Evolutionary conservation across 1,140 invertebrate genomes (phyloP).

Genomic region (Drosophila ohnishii): DNA sequence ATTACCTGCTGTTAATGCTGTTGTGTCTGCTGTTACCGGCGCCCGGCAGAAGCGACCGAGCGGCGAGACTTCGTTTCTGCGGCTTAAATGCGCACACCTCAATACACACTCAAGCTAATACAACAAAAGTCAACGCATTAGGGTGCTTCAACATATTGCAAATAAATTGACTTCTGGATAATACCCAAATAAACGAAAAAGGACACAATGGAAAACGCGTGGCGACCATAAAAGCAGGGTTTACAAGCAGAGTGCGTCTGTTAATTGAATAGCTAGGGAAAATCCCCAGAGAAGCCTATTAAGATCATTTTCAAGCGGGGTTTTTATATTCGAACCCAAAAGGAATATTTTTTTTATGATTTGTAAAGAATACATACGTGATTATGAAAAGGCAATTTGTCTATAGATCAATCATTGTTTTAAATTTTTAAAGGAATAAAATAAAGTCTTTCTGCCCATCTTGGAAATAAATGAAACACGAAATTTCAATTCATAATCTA

Average conservation of each 20-base stretch:
- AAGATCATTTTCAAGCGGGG: background rate
- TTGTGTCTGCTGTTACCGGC: slow-evolving; percentile 38
- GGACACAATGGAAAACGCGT: slow-evolving; percentile 31
- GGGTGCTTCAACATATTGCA: slow-evolving; percentile 54
- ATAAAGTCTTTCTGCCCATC: no score
- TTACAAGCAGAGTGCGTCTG: background rate
- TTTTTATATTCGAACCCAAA: slow-evolving; percentile 1
- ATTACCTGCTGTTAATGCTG: background rate
- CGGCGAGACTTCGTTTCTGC: slow-evolving; percentile 72
- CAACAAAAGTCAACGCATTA: slow-evolving; percentile 36
- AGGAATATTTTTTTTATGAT: no score
- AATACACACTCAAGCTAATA: slow-evolving; percentile 15
- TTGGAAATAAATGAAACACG: no score
- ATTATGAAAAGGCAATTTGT: background rate
- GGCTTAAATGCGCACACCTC: slow-evolving; percentile 67
- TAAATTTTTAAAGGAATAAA: no score
- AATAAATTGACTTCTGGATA: slow-evolving; percentile 40
- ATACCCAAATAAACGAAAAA: slow-evolving; percentile 11
- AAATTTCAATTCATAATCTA: no score
- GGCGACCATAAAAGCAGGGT: slow-evolving; percentile 19
- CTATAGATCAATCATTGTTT: background rate
- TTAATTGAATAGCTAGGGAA: slow-evolving; percentile 19
- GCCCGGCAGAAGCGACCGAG: slow-evolving; percentile 48
- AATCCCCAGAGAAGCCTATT: background rate
- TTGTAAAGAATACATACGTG: background rate